phyloP scores from a whole-genome alignment of 2,113 vertebrate species.

The Hiodon alosoides region DNA sequence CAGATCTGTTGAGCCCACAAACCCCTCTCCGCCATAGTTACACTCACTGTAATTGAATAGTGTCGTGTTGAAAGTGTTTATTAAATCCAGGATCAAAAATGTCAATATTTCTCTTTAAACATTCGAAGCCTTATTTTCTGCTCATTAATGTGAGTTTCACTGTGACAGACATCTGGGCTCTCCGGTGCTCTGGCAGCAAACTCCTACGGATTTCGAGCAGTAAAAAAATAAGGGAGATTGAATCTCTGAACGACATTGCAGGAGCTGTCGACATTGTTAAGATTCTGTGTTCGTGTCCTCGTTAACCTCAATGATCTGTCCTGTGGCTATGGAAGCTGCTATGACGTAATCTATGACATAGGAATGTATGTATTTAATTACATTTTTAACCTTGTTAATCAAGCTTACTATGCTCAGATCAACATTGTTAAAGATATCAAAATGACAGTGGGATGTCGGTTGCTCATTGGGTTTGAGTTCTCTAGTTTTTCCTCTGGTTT shows the following conservation, averaged over 20 bases:
- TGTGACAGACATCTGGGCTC: neutral
- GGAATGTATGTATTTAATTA: too few species aligned
- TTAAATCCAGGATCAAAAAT: neutral
- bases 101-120: neutral
- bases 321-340: too few species aligned
- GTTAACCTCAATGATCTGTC: too few species aligned
- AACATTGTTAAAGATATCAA: neutral
- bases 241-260: too few species aligned
- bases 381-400: neutral
- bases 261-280: too few species aligned
- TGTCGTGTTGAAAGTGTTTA: too few species aligned
- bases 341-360: too few species aligned
- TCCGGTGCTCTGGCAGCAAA: neutral
- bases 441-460: neutral
- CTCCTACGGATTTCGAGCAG: neutral
- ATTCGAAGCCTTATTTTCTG: neutral
- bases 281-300: too few species aligned
- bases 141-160: neutral
- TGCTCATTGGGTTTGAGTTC: neutral
- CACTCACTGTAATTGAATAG: neutral
- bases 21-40: neutral
- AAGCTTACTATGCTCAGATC: neutral
- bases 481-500: neutral
- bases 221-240: too few species aligned
- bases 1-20: neutral